Evolutionary conservation across 2,888 invertebrate genomes (phyloP).

Genomic region (Rhagonycha fulva): DNA sequence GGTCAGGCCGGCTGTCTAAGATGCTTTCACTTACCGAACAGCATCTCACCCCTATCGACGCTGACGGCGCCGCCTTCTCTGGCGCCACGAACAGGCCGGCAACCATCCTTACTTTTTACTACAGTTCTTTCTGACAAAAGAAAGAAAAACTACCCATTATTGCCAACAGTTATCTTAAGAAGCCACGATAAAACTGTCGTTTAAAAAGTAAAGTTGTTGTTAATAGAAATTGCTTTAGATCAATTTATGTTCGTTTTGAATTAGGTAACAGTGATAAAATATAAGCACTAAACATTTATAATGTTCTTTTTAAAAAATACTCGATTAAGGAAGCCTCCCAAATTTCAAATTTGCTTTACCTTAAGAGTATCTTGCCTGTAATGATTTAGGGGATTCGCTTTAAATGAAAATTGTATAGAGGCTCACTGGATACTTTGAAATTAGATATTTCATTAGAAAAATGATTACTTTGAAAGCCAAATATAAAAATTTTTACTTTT

Average conservation of each 20-base stretch:
- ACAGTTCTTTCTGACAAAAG: conserved; percentile 50
- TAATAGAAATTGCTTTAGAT: conserved; percentile 54
- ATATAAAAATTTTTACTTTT: too few species aligned
- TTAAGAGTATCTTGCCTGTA: background rate
- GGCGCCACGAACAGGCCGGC: conserved; percentile 51
- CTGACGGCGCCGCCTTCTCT: conserved; percentile 47
- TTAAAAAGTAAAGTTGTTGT: conserved; percentile 53
- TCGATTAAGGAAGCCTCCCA: background rate
- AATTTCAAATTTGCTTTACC: background rate
- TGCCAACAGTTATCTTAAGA: conserved; percentile 58
- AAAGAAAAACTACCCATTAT: conserved; percentile 57
- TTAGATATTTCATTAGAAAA: too few species aligned
- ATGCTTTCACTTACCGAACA: conserved; percentile 47
- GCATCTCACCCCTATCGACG: conserved; percentile 41
- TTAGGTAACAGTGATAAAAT: conserved; percentile 49
- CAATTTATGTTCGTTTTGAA: conserved; percentile 52
- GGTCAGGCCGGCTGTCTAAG: conserved; percentile 51
- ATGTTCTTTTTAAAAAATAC: background rate
- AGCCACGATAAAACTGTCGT: conserved; percentile 57
- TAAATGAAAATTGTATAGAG: too few species aligned
- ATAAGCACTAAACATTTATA: conserved; percentile 24
- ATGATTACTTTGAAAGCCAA: too few species aligned
- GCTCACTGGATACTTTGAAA: too few species aligned
- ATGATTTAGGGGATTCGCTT: too few species aligned
- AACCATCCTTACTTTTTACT: conserved; percentile 55